Base-by-base conservation (phyloP, 1,140 invertebrate species). In the Atta colombica region DNA sequence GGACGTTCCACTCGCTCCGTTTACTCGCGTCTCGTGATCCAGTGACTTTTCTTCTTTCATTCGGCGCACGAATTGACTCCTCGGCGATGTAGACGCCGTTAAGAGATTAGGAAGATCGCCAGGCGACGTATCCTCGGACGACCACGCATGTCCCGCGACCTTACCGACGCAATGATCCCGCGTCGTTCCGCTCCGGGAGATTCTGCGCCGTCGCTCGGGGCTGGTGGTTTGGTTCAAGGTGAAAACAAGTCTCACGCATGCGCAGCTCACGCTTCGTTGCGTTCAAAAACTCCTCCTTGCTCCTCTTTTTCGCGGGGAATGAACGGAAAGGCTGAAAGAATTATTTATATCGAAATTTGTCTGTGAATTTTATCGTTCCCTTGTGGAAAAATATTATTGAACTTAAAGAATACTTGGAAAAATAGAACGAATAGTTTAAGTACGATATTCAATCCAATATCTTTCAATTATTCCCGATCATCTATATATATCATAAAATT, bases 131-230 rank as follows among this genome's bases (percentile, higher is more conserved):
- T 1, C n/a, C n/a, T 35, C 12, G 51, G 69, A 87, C 12, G 39
- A 85, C 45, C 75, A 68, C 77, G 88, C 87, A 88, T 81, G 81
- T 49, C 63, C n/a, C 58, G 39, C 58, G 35, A 49, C n/a, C 35
- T 77, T 28, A 51, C 28, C 45, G 61, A 66, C 28, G 58, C 35
- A 68, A 21, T 1, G 60, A 28, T 45, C 1, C 18, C n/a, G 55
- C 45, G 61, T 35, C 28, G 18, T 58, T 12, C 3, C 21, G 35
- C 39, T 69, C 55, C 39, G 66, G 12, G 0, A 25, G n/a, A 25
- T 49, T 49, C 39, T 69, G 39, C 66, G 66, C 66, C 21, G 21
- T 25, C 12, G 21, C 16, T 35, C 3, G 35, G 5, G 39, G n/a
- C 16, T 25, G 28, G 21, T 28, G 21, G 12, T 61, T 55, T 14